Percentiles rank a stretch among this genome's conserved stretches.
Evolutionary conservation across 2,113 vertebrate genomes (phyloP).

Genomic region (Candoia aspera): DNA sequence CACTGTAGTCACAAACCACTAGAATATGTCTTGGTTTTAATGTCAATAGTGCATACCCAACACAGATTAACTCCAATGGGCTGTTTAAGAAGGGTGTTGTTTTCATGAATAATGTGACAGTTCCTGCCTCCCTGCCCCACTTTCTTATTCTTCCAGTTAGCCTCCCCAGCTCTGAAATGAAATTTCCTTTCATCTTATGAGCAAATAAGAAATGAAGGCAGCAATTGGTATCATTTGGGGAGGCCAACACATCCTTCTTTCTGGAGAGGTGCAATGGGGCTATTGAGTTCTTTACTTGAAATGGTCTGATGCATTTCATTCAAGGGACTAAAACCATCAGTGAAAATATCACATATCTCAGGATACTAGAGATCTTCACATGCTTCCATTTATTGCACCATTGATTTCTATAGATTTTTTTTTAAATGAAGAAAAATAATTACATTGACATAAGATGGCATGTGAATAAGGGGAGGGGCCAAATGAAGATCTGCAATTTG

Average conservation of each 20-base stretch:
- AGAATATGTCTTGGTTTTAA: constrained; percentile 56
- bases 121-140: background rate
- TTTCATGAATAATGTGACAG: background rate
- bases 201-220: background rate
- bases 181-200: too few species aligned
- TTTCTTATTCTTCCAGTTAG: background rate
- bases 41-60: constrained; percentile 4
- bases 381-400: background rate
- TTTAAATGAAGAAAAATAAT: background rate
- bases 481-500: background rate
- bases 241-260: background rate
- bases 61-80: background rate
- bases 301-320: background rate
- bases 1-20: constrained; percentile 63
- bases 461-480: background rate
- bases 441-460: background rate
- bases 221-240: background rate
- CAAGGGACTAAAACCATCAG: background rate
- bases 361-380: background rate
- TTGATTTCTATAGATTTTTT: background rate
- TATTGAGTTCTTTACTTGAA: background rate
- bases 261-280: background rate
- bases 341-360: background rate
- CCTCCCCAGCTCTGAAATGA: background rate
- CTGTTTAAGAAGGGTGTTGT: background rate